phyloP scores from a whole-genome alignment of 2,797 vertebrate species.

The Psittacula echo region DNA sequence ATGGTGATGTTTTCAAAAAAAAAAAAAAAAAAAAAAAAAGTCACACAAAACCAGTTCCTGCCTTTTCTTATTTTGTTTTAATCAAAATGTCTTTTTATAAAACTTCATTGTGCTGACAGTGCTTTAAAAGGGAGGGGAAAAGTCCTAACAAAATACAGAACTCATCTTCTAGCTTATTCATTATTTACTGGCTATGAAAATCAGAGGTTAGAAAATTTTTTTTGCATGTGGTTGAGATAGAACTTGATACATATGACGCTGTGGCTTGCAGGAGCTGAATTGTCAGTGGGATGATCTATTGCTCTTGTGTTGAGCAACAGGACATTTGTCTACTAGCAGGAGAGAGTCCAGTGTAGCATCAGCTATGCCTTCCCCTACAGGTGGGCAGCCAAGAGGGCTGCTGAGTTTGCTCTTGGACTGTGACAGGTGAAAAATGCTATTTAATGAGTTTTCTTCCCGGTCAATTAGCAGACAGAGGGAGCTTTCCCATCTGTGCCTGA shows the following conservation, averaged over 20 bases:
- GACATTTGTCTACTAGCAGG: background rate
- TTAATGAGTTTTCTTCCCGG: slow-evolving; percentile 67
- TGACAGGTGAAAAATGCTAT: slow-evolving; percentile 60
- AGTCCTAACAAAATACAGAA: background rate
- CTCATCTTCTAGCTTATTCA: background rate
- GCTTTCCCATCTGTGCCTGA: slow-evolving; percentile 58
- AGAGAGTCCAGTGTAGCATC: background rate
- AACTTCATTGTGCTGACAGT: background rate
- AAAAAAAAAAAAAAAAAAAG: background rate
- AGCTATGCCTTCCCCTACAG: slow-evolving; percentile 5
- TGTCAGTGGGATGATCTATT: background rate
- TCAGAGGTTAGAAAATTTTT: background rate
- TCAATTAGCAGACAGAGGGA: slow-evolving; percentile 53
- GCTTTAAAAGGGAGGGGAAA: background rate
- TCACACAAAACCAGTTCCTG: background rate
- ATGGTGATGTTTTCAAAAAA: background rate
- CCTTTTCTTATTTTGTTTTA: background rate
- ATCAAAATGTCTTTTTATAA: background rate
- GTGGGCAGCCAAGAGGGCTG: slow-evolving; percentile 22
- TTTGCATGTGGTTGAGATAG: background rate
- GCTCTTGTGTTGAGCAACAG: background rate
- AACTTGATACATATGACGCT: background rate
- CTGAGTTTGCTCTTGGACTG: slow-evolving; percentile 25
- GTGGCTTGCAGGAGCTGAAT: background rate
- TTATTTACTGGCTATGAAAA: background rate